A percentile compares a stretch with the other conserved stretches of the same genome.
These are phyloP conservation scores for Saguinus imperator DNA, from an alignment of 2,113 vertebrate species.

Conservation along the genomic window DNA sequence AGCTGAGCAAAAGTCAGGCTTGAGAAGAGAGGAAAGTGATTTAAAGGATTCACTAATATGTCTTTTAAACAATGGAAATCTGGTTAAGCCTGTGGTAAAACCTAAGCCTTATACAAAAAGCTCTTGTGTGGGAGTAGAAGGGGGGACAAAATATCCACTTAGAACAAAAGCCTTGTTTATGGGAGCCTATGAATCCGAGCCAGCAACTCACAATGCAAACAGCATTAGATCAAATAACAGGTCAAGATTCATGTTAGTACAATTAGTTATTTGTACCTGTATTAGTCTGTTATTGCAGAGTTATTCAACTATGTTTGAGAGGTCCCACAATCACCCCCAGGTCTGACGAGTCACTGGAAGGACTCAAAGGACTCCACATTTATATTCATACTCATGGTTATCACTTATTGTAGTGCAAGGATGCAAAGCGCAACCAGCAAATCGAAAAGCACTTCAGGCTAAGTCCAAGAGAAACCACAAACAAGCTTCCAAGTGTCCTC, in stretches of 20 bases:
- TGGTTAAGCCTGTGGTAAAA: background rate
- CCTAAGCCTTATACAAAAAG: background rate
- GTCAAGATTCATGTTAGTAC: background rate
- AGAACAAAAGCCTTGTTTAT: background rate
- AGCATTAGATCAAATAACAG: background rate
- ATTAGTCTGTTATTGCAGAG: background rate
- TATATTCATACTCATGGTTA: background rate
- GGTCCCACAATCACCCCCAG: background rate
- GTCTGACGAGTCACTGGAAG: background rate
- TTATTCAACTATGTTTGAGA: background rate
- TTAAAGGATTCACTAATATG: background rate
- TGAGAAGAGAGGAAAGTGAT: background rate
- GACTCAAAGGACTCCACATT: background rate
- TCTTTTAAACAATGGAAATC: background rate
- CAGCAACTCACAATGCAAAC: background rate
- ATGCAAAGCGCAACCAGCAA: background rate
- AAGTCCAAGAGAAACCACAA: background rate
- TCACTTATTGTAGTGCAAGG: background rate
- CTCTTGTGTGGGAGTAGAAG: background rate
- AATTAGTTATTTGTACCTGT: background rate
- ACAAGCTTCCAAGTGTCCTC: background rate
- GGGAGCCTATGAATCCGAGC: background rate
- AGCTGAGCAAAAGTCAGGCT: background rate
- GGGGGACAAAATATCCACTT: background rate
- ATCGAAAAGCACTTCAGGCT: background rate